These are phyloP conservation scores for Phocoena sinus DNA, from an alignment of 2,113 vertebrate genomes.

Conservation along the genomic window DNA sequence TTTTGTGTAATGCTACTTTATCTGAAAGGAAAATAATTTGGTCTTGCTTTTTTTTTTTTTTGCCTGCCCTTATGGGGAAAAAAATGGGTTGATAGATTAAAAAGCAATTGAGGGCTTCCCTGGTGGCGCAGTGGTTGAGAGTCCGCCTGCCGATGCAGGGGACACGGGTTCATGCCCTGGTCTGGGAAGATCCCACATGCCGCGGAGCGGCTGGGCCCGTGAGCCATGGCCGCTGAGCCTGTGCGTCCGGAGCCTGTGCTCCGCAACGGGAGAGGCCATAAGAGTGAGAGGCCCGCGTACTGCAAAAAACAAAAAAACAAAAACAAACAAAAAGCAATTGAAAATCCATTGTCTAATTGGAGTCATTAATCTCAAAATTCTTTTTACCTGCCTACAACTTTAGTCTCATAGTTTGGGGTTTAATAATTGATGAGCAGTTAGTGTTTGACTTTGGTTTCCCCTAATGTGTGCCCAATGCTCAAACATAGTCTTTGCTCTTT, in stretches of 20 bases:
- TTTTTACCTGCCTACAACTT: constrained; percentile 7
- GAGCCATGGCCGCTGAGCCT: too few relatives aligned
- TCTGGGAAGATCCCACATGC: too few relatives aligned
- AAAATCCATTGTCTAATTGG: not conserved
- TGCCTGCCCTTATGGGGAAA: not conserved
- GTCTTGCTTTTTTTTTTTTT: not conserved
- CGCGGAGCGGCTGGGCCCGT: too few relatives aligned
- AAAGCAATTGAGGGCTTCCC: not conserved
- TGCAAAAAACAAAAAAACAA: too few relatives aligned
- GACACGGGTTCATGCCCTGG: too few relatives aligned
- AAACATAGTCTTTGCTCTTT: not conserved
- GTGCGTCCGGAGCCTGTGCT: too few relatives aligned
- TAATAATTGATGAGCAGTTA: not conserved
- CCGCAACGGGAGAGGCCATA: too few relatives aligned
- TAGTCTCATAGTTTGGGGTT: not conserved
- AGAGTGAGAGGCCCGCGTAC: too few relatives aligned
- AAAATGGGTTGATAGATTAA: not conserved
- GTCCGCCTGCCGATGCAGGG: too few relatives aligned
- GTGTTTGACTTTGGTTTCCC: not conserved
- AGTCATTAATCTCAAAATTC: not conserved
- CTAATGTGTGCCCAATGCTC: not conserved
- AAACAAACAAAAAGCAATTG: not conserved
- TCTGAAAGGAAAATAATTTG: not conserved
- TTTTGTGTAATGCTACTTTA: not conserved
- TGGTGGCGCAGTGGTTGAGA: too few relatives aligned